Base-by-base conservation (phyloP, 2,888 invertebrate species). In the Perizoma affinitatum region DNA sequence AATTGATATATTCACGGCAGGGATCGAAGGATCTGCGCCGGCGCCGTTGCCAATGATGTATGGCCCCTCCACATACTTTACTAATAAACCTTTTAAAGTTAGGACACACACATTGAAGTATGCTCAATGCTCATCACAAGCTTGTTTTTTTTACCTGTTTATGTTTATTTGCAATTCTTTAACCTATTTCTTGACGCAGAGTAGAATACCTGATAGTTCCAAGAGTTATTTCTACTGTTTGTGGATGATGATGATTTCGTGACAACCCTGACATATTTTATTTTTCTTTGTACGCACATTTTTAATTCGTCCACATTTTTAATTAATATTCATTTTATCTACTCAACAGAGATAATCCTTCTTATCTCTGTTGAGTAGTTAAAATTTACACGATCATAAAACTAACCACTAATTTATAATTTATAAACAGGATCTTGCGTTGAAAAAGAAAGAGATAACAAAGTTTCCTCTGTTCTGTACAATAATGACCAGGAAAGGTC, bases 21-120 rank as follows among this genome's bases (percentile, higher is more conserved):
- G 83, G 78, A 79, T 78, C 73, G 78, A 80, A 82, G 60, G 76
- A 82, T 78, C 79, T 75, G 86, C 85, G 85, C 83, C 72, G 87
- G 88, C 89, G 90, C 88, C 89, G 85, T 69, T 74, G 66, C 58
- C 74, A 77, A 79, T 90, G 89, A 90, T 86, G 80, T 84, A 90
- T 88, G 85, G 84, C 78, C 83, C 85, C 85, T 80, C 87, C 83
- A 85, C 84, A 82, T 76, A 81, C 76, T 86, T 80, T 75, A 80
- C 85, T 88, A 87, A 86, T 89, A 87, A 85, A 83, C 83, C 81
- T 83, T 85, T 82, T 80, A 75, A 77, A 69, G 79, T 74, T 71
- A 75, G 75, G 76, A 78, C 81, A 73, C 72, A 80, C 79, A 67
- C 72, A 55, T 72, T 66, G 69, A 82, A 71, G 67, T 84, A 85